phyloP scores from a whole-genome alignment of 2,888 invertebrate species.

The Mythimna pallens region DNA sequence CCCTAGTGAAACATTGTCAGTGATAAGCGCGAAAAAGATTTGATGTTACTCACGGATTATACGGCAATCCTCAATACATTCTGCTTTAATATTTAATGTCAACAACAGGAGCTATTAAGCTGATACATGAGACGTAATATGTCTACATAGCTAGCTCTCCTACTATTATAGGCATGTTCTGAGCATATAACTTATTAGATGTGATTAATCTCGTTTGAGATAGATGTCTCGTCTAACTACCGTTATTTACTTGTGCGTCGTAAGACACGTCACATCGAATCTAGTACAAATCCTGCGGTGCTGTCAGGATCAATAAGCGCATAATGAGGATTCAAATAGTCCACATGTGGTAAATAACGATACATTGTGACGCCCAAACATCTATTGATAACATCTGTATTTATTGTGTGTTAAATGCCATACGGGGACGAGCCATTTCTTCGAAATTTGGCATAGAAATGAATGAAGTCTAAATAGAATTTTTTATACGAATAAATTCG shows the following conservation, averaged over 20 bases:
- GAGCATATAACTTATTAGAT: conserved; percentile 11
- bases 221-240: background rate
- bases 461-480: background rate
- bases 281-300: background rate
- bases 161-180: background rate
- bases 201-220: conserved; percentile 15
- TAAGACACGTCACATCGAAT: conserved; percentile 4
- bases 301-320: conserved; percentile 24
- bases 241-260: background rate
- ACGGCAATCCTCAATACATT: background rate
- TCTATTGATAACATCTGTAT: conserved; percentile 16
- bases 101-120: conserved; percentile 4
- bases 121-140: background rate
- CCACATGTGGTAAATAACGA: conserved; percentile 15
- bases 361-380: background rate
- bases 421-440: background rate
- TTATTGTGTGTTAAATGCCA: background rate
- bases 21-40: background rate
- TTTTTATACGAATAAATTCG: background rate
- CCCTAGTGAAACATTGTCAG: background rate
- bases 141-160: background rate
- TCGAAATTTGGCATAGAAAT: conserved; percentile 8
- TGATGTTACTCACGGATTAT: background rate
- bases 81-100: background rate
- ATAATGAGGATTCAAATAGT: conserved; percentile 24